These are phyloP conservation scores for Saguinus imperator DNA, from an alignment of 2,113 vertebrate species.

Conservation along the genomic window DNA sequence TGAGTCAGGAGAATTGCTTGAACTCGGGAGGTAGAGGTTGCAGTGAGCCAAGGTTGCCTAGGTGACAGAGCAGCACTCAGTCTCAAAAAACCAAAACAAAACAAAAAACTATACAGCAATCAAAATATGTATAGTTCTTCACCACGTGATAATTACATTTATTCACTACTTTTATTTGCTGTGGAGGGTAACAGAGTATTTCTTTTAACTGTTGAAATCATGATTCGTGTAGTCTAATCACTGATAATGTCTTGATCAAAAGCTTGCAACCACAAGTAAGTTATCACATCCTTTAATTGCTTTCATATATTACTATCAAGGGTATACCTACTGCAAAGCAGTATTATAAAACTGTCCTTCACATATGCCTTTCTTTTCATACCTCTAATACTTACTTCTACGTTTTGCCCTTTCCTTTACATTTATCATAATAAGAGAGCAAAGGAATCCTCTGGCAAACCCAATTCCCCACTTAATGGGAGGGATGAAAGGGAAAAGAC, in stretches of 20 bases:
- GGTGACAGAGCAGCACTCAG: too few relatives aligned
- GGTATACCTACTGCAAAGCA: background rate
- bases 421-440: background rate
- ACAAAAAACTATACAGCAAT: background rate
- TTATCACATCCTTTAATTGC: background rate
- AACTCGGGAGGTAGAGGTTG: too few relatives aligned
- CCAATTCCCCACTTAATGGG: background rate
- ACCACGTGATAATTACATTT: background rate
- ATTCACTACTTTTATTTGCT: background rate
- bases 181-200: background rate
- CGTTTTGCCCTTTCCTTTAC: background rate
- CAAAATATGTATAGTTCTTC: background rate
- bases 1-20: too few relatives aligned
- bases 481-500: background rate
- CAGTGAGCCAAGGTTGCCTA: too few relatives aligned
- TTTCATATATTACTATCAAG: background rate
- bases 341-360: background rate
- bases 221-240: background rate
- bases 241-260: background rate
- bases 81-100: too few relatives aligned
- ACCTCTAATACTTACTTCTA: background rate
- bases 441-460: background rate
- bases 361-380: background rate
- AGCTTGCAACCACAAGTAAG: background rate
- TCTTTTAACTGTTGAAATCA: background rate